These are phyloP conservation scores for Musca vetustissima DNA, from an alignment of 1,140 invertebrate species.

Conservation along the genomic window DNA sequence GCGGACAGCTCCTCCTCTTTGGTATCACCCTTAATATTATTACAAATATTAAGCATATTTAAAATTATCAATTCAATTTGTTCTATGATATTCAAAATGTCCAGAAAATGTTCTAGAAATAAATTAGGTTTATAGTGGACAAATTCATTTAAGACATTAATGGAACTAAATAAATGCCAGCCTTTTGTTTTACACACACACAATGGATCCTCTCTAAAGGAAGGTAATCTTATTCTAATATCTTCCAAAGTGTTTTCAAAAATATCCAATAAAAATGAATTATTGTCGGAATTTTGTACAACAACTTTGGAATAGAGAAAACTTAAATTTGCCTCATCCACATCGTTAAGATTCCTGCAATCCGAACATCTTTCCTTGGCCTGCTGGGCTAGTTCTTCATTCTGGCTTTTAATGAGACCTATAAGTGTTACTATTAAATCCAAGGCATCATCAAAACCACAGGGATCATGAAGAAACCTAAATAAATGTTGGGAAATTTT, in stretches of 20 bases:
- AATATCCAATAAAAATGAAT: not conserved
- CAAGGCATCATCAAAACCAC: constrained; percentile 49
- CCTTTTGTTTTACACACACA: constrained; percentile 24
- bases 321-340: constrained; percentile 42
- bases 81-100: constrained; percentile 35
- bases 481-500: constrained; percentile 32
- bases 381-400: constrained; percentile 25
- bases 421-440: constrained; percentile 44
- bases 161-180: constrained; percentile 43
- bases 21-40: not conserved
- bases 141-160: constrained; percentile 37
- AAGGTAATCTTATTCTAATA: constrained; percentile 1
- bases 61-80: constrained; percentile 34
- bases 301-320: constrained; percentile 38
- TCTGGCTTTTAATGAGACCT: constrained; percentile 32
- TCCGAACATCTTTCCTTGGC: not conserved
- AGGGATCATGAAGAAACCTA: constrained; percentile 38
- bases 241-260: not conserved
- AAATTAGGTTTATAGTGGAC: constrained; percentile 7
- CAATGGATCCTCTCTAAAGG: constrained; percentile 28
- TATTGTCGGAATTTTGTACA: constrained; percentile 29
- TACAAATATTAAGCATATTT: constrained; percentile 36
- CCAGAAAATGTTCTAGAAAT: not conserved
- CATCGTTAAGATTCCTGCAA: constrained; percentile 33
- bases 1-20: constrained; percentile 11